Evolutionary conservation across 2,797 vertebrate species (phyloP).

Genomic region (Enteromius trimaculatus): DNA sequence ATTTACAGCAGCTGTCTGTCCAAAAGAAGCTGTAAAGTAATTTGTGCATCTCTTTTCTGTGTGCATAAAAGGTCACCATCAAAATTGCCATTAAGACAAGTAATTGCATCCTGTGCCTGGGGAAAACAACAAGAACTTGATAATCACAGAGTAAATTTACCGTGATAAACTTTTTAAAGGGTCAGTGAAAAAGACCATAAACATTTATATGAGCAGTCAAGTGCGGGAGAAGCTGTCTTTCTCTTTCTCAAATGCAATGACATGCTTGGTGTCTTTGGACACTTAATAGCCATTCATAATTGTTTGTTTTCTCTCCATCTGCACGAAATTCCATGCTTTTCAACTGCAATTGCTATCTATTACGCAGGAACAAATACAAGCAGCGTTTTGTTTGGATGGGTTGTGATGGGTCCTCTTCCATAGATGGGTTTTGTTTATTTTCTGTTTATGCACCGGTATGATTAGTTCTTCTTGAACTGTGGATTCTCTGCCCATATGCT

Average conservation of each 20-base stretch:
- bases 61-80: constrained; percentile 63
- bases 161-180: constrained; percentile 67
- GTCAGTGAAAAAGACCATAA: constrained; percentile 60
- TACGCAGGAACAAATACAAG: constrained; percentile 53
- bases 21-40: constrained; percentile 55
- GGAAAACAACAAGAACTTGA: constrained; percentile 60
- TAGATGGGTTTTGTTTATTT: constrained; percentile 36
- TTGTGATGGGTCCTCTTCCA: constrained; percentile 32
- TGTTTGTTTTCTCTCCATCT: constrained; percentile 69
- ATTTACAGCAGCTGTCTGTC: constrained; percentile 43
- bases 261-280: constrained; percentile 60
- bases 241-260: constrained; percentile 58
- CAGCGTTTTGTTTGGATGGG: constrained; percentile 43
- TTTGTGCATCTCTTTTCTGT: constrained; percentile 51
- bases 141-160: constrained; percentile 63
- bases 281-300: constrained; percentile 68
- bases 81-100: constrained; percentile 64
- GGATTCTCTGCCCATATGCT: constrained; percentile 46
- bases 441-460: constrained; percentile 9
- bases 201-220: constrained; percentile 59
- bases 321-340: constrained; percentile 66
- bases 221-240: constrained; percentile 53
- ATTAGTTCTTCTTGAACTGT: constrained; percentile 44
- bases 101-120: constrained; percentile 63
- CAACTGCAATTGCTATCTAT: constrained; percentile 63